phyloP scores from a whole-genome alignment of 2,113 vertebrate genomes.

The Carassius carassius region DNA sequence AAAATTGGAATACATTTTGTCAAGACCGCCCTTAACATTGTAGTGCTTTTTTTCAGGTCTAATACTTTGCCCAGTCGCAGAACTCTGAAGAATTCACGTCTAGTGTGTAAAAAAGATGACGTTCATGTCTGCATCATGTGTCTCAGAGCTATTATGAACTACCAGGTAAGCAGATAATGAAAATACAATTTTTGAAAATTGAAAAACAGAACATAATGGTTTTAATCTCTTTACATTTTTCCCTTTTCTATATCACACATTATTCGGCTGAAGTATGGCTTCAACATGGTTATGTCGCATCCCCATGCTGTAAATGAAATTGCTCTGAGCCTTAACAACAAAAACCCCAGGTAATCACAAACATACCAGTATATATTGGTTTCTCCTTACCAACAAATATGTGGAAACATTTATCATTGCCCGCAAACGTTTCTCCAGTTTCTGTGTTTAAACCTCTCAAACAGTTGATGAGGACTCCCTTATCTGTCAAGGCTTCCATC shows the following conservation, averaged over 20 bases:
- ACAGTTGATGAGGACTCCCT: conserved; percentile 11
- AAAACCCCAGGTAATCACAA: conserved; percentile 88
- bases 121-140: conserved; percentile 99
- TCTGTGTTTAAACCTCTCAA: conserved; percentile 26
- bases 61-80: conserved; percentile 93
- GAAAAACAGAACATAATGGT: background rate
- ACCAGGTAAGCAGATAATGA: conserved; percentile 81
- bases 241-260: background rate
- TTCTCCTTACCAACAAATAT: background rate
- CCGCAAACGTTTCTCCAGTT: background rate
- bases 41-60: conserved; percentile 72
- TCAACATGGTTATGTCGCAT: conserved; percentile 99
- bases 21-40: background rate
- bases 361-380: background rate
- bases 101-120: conserved; percentile 96
- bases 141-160: conserved; percentile 96
- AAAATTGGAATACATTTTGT: background rate
- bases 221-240: conserved; percentile 23
- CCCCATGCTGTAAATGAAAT: conserved; percentile 97
- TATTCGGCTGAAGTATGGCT: conserved; percentile 83
- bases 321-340: conserved; percentile 95
- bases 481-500: conserved; percentile 35
- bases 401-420: background rate
- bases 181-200: background rate
- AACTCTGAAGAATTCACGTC: conserved; percentile 90